Conservation (phyloP, 2,888 invertebrate species). For the Macrostomum cliftonense region DNA sequence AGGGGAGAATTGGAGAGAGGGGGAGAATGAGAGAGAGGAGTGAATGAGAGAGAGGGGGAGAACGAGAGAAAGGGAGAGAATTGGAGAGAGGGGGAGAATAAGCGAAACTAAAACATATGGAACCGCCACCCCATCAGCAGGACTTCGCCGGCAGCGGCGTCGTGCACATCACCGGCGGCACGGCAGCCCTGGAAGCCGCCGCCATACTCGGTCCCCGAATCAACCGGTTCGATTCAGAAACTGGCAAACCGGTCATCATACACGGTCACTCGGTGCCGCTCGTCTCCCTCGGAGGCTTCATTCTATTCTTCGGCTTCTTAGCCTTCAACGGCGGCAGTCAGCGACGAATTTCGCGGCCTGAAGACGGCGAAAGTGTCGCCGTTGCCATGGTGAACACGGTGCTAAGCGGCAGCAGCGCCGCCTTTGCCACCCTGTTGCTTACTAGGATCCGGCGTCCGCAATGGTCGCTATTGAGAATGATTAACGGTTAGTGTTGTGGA, state of each 20-base stretch:
- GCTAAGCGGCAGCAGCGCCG: conserved; percentile 40
- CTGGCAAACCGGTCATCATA: conserved; percentile 18
- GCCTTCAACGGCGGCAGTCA: conserved; percentile 44
- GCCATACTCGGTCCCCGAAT: conserved; percentile 37
- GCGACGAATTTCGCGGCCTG: conserved; percentile 34
- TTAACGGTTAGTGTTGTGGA: conserved; percentile 33
- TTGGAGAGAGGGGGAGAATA: too few relatives aligned
- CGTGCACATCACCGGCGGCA: conserved; percentile 38
- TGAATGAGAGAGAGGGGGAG: too few relatives aligned
- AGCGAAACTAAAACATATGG: too few relatives aligned
- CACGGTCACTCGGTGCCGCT: conserved; percentile 40
- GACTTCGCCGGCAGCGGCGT: conserved; percentile 41
- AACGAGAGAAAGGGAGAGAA: too few relatives aligned
- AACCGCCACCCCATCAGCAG: conserved; percentile 15
- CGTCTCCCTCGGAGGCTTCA: conserved; percentile 41
- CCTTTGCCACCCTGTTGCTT: conserved; percentile 29
- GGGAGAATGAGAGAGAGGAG: too few relatives aligned
- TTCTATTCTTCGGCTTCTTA: conserved; percentile 43
- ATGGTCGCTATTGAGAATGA: conserved; percentile 40
- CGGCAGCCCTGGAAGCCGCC: conserved; percentile 19
- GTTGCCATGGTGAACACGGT: conserved; percentile 41
- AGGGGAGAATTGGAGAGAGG: too few relatives aligned
- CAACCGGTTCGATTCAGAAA: conserved; percentile 31
- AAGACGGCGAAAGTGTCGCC: conserved; percentile 37
- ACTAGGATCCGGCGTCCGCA: background rate